Conservation (phyloP, 1,140 invertebrate genomes). For the Cydia strobilella region DNA sequence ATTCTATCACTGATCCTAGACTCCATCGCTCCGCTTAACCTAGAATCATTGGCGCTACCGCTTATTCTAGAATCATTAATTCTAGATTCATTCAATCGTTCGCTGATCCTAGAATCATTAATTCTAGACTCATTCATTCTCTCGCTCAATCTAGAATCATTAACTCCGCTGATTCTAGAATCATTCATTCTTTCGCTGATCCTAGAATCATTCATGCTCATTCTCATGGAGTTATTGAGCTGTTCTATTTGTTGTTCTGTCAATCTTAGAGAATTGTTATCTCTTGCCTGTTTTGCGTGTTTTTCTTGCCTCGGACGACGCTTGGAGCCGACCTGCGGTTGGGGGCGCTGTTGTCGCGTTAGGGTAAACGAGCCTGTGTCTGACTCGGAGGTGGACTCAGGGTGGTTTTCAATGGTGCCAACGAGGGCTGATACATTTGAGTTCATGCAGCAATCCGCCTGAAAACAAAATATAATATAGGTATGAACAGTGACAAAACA, state of each 20-base stretch:
- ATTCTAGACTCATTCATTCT: slow-evolving; percentile 42
- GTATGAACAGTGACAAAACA: too few relatives aligned
- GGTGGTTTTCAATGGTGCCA: slow-evolving; percentile 75
- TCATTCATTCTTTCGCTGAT: slow-evolving; percentile 43
- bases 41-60: slow-evolving; percentile 35
- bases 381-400: slow-evolving; percentile 75
- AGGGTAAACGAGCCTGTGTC: slow-evolving; percentile 72
- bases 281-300: slow-evolving; percentile 44
- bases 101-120: slow-evolving; percentile 23
- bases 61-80: not conserved
- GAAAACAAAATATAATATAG: slow-evolving; percentile 40
- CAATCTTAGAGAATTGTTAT: slow-evolving; percentile 59
- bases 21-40: slow-evolving; percentile 43
- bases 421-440: slow-evolving; percentile 72
- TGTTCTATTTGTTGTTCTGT: slow-evolving; percentile 70
- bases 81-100: slow-evolving; percentile 43
- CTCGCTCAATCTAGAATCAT: slow-evolving; percentile 43
- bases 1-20: slow-evolving; percentile 26
- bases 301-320: slow-evolving; percentile 52
- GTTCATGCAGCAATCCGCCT: slow-evolving; percentile 75
- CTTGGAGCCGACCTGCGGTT: slow-evolving; percentile 70
- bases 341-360: slow-evolving; percentile 66
- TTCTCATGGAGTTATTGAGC: slow-evolving; percentile 61
- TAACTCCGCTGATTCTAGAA: slow-evolving; percentile 34
- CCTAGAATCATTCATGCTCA: slow-evolving; percentile 48